These are phyloP conservation scores for Excalfactoria chinensis DNA, from an alignment of 2,113 vertebrate genomes.

Conservation along the genomic window DNA sequence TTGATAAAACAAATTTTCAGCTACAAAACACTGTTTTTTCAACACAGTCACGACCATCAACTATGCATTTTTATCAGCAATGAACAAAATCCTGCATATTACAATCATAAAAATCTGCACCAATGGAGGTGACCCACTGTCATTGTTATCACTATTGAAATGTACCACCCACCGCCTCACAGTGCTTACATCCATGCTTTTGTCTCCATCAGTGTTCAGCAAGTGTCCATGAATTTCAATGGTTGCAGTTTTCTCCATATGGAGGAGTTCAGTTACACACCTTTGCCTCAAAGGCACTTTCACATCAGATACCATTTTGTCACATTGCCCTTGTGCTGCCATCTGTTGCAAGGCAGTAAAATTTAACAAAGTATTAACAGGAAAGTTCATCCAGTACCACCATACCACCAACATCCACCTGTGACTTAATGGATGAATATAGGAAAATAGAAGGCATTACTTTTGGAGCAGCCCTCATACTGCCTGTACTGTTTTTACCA, in stretches of 20 bases:
- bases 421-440: background rate
- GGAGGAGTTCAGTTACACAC: background rate
- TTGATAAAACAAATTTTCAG: background rate
- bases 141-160: background rate
- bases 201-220: no score
- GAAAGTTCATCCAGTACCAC: background rate
- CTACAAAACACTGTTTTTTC: background rate
- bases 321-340: background rate
- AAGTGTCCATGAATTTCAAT: background rate
- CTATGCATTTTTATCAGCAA: background rate
- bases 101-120: background rate
- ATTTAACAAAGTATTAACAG: background rate
- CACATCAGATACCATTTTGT: background rate
- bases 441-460: background rate
- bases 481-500: background rate
- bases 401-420: background rate
- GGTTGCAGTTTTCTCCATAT: background rate
- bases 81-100: background rate
- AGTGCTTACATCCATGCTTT: background rate
- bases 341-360: background rate
- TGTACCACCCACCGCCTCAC: no score
- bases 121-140: background rate
- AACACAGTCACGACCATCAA: background rate
- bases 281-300: background rate
- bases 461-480: background rate